Conservation (phyloP, 2,888 invertebrate genomes). For the Nomada ferruginata region DNA sequence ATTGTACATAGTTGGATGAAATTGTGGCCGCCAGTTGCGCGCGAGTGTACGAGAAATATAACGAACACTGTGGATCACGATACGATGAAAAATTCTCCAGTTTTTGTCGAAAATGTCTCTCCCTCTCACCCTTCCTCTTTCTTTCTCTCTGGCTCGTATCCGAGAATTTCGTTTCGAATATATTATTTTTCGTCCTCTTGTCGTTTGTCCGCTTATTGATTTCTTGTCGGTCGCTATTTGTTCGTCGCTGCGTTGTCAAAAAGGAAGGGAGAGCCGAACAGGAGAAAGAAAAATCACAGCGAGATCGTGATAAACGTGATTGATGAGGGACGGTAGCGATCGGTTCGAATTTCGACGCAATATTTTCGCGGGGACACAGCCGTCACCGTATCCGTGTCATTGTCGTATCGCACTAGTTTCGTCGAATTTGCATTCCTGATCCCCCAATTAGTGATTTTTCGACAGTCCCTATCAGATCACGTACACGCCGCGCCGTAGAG, state of each 20-base stretch:
- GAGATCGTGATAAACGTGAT: conserved; percentile 67
- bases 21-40: no score
- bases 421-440: conserved; percentile 74
- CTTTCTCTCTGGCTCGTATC: not conserved
- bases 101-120: not conserved
- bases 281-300: conserved; percentile 48
- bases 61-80: no score
- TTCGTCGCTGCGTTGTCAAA: conserved; percentile 53
- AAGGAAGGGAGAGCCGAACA: conserved; percentile 50
- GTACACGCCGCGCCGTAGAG: not conserved
- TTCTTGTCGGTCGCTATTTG: conserved; percentile 51
- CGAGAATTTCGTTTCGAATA: conserved; percentile 21
- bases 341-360: conserved; percentile 66
- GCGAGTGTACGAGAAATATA: no score
- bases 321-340: conserved; percentile 68
- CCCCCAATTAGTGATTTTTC: conserved; percentile 67
- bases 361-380: conserved; percentile 59
- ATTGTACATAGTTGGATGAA: no score
- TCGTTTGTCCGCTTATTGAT: conserved; percentile 61
- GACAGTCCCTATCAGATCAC: not conserved
- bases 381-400: conserved; percentile 26
- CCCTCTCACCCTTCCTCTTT: not conserved
- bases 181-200: conserved; percentile 37
- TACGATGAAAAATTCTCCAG: no score
- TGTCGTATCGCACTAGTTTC: conserved; percentile 37